Conservation (phyloP, 2,113 vertebrate genomes). For the Pachypanchax playfairii region DNA sequence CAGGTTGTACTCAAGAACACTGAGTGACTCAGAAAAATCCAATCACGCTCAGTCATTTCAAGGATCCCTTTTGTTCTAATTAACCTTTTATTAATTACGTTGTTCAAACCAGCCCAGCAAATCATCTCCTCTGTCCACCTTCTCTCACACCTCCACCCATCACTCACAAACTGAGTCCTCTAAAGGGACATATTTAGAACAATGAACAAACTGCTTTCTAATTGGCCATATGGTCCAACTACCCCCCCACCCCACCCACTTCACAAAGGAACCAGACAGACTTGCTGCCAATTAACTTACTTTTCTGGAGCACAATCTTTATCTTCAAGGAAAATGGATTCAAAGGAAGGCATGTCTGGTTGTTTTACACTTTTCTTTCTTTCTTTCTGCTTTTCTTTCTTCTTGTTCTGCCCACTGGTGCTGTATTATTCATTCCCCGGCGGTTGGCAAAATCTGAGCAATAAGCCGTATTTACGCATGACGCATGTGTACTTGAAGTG, state of each 20-base stretch:
- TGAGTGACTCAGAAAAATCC: conserved; percentile 52
- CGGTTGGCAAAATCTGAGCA: conserved; percentile 41
- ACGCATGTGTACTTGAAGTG: conserved; percentile 55
- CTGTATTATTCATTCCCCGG: conserved; percentile 71
- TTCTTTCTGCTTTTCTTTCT: background rate
- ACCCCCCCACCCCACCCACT: conserved; percentile 24
- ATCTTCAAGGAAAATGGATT: conserved; percentile 19
- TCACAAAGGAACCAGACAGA: conserved; percentile 50
- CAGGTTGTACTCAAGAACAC: conserved; percentile 31
- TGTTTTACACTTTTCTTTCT: conserved; percentile 14
- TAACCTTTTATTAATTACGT: conserved; percentile 26
- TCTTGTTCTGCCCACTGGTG: conserved; percentile 26
- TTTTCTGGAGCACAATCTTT: conserved; percentile 45
- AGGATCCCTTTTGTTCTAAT: conserved; percentile 47
- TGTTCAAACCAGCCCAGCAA: too few relatives aligned
- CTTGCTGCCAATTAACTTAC: conserved; percentile 56
- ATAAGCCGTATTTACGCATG: conserved; percentile 43
- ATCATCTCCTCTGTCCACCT: conserved; percentile 14
- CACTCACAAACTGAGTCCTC: conserved; percentile 56
- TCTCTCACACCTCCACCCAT: conserved; percentile 37
- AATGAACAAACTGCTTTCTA: conserved; percentile 76
- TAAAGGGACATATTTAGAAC: conserved; percentile 62
- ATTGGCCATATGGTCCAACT: conserved; percentile 75
- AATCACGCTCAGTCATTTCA: conserved; percentile 14
- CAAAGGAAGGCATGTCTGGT: conserved; percentile 12